A percentile compares a stretch with the other conserved stretches of the same genome.
Conservation (phyloP, 1,140 invertebrate species). For the Diploscapter pachys region DNA sequence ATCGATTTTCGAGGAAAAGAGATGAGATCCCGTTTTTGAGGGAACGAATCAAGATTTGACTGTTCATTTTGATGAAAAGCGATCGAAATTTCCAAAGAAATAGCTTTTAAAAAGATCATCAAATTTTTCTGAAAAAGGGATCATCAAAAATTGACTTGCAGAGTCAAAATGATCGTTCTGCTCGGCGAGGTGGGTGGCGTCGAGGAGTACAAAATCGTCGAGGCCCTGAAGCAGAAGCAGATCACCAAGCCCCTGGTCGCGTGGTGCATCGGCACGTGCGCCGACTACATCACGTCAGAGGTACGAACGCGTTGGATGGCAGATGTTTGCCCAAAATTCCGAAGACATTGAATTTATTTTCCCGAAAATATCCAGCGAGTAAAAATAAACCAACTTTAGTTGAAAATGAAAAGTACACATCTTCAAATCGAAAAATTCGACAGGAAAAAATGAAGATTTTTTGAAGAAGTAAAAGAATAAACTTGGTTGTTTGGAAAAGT, state of each 20-base stretch:
- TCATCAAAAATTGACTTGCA: slow-evolving; percentile 49
- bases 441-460: no score
- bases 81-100: not conserved
- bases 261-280: slow-evolving; percentile 94
- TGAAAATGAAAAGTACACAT: no score
- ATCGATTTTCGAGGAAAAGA: not conserved
- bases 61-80: slow-evolving; percentile 7
- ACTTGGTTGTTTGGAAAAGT: no score
- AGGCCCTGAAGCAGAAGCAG: slow-evolving; percentile 74
- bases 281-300: slow-evolving; percentile 56
- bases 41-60: slow-evolving; percentile 11
- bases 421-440: no score
- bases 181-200: slow-evolving; percentile 96
- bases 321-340: no score
- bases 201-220: slow-evolving; percentile 96
- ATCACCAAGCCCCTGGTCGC: slow-evolving; percentile 92
- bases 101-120: no score
- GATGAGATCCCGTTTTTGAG: not conserved
- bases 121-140: no score
- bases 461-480: no score
- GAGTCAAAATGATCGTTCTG: slow-evolving; percentile 89
- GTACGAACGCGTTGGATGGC: not conserved
- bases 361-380: not conserved
- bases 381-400: no score
- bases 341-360: not conserved